These are phyloP conservation scores for Zoanthus sociatus DNA, from an alignment of 92 coral and sea anemone species.

Conservation along the genomic window DNA sequence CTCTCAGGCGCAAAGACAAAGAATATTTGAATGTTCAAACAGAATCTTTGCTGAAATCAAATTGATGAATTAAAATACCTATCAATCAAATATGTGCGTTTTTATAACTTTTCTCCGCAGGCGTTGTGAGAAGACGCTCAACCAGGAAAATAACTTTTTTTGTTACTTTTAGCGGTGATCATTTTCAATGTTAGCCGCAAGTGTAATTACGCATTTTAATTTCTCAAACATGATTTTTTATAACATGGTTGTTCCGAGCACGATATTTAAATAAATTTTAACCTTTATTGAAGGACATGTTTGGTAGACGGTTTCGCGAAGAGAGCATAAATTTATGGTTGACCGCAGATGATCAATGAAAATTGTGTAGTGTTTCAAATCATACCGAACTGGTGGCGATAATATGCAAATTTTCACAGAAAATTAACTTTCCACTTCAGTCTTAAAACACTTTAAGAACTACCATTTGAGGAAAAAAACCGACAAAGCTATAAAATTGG, in stretches of 20 bases:
- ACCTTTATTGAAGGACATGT: not conserved
- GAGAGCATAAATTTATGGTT: constrained; percentile 7
- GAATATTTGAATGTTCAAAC: not conserved
- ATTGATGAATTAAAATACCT: not conserved
- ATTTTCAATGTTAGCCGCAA: not conserved
- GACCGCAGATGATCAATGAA: constrained; percentile 7
- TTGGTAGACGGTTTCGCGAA: not conserved
- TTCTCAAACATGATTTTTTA: not conserved
- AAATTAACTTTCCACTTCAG: not conserved
- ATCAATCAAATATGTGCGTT: not conserved
- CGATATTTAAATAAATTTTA: not conserved
- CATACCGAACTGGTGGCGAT: not conserved
- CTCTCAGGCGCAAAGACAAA: not conserved
- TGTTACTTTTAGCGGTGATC: not conserved
- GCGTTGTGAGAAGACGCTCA: not conserved
- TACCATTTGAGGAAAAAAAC: not conserved
- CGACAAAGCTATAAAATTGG: not conserved
- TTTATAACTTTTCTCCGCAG: not conserved
- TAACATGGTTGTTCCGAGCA: not conserved
- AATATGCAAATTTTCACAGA: constrained; percentile 7
- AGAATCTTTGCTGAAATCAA: not conserved
- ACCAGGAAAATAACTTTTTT: too few species aligned
- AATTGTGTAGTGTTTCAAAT: constrained; percentile 13
- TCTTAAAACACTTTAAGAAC: not conserved
- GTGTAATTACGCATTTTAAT: not conserved